A percentile compares a stretch with the other conserved stretches of the same genome.
Conservation (phyloP, 1,140 invertebrate genomes). For the Lerema accius region DNA sequence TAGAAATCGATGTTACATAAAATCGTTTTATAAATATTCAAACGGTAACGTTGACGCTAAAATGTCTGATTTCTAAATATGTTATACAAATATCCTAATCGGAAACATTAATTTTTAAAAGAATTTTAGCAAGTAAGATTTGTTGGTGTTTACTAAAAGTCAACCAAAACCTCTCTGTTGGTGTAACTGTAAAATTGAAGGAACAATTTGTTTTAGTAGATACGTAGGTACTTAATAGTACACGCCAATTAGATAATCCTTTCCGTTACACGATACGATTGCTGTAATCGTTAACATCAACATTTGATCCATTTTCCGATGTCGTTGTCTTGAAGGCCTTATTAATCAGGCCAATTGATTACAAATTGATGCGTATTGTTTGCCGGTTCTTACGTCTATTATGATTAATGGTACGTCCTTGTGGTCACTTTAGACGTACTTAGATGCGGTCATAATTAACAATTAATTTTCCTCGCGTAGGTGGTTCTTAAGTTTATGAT, state of each 20-base stretch:
- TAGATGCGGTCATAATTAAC: slow-evolving; percentile 42
- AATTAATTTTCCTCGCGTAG: slow-evolving; percentile 69
- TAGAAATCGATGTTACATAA: too few relatives aligned
- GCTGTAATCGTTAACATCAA: slow-evolving; percentile 14
- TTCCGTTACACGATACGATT: slow-evolving; percentile 26
- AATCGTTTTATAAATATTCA: too few relatives aligned
- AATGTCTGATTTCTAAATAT: too few relatives aligned
- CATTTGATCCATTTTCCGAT: slow-evolving; percentile 21
- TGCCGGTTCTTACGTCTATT: slow-evolving; percentile 13
- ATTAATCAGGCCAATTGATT: slow-evolving; percentile 26
- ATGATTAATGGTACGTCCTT: slow-evolving; percentile 37
- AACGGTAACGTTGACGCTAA: too few relatives aligned
- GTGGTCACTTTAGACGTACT: slow-evolving; percentile 30
- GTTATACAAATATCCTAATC: too few relatives aligned
- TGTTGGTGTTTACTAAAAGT: too few relatives aligned
- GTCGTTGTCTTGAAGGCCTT: slow-evolving; percentile 26
- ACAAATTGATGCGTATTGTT: slow-evolving; percentile 21
- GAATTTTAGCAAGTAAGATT: too few relatives aligned
- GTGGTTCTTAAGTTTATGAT: slow-evolving; percentile 69
- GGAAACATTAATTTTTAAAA: too few relatives aligned
- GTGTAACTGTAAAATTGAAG: too few relatives aligned
- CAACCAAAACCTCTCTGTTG: too few relatives aligned
- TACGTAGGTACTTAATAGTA: not conserved
- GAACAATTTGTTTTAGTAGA: too few relatives aligned
- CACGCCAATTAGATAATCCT: slow-evolving; percentile 26